phyloP scores from a whole-genome alignment of 2,797 vertebrate species.

The Menidia menidia region DNA sequence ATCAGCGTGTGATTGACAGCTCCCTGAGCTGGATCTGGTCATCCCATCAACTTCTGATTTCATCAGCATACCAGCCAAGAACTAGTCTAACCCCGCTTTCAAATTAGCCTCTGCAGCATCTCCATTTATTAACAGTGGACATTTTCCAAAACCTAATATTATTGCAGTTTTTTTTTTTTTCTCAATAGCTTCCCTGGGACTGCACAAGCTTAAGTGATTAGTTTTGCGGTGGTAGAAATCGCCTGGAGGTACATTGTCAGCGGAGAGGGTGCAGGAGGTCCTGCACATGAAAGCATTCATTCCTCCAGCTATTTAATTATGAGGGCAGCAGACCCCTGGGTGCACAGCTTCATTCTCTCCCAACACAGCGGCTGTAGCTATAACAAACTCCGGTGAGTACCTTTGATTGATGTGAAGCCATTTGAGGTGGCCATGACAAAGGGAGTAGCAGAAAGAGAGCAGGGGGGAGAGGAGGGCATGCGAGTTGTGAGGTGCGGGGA shows the following conservation, averaged over 20 bases:
- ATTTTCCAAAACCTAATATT: slow-evolving; percentile 66
- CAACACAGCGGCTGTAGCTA: slow-evolving; percentile 57
- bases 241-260: slow-evolving; percentile 60
- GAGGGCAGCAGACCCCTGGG: slow-evolving; percentile 63
- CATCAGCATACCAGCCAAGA: slow-evolving; percentile 27
- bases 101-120: slow-evolving; percentile 53
- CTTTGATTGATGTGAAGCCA: slow-evolving; percentile 71
- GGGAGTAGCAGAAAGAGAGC: slow-evolving; percentile 41
- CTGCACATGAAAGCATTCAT: slow-evolving; percentile 61
- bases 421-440: slow-evolving; percentile 67
- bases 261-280: slow-evolving; percentile 44
- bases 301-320: slow-evolving; percentile 76
- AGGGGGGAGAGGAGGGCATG: slow-evolving; percentile 21
- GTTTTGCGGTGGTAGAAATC: slow-evolving; percentile 57
- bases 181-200: slow-evolving; percentile 50
- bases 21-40: slow-evolving; percentile 32
- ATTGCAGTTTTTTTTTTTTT: slow-evolving; percentile 47
- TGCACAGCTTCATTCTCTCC: slow-evolving; percentile 59
- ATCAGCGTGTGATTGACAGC: slow-evolving; percentile 69
- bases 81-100: slow-evolving; percentile 43
- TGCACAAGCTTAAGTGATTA: slow-evolving; percentile 73
- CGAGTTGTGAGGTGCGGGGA: not conserved
- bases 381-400: slow-evolving; percentile 71
- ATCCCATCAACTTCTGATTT: slow-evolving; percentile 46
- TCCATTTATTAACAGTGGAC: slow-evolving; percentile 64